A percentile compares a stretch with the other conserved stretches of the same genome.
Conservation (phyloP, 2,113 vertebrate species). For the Clinocottus analis region DNA sequence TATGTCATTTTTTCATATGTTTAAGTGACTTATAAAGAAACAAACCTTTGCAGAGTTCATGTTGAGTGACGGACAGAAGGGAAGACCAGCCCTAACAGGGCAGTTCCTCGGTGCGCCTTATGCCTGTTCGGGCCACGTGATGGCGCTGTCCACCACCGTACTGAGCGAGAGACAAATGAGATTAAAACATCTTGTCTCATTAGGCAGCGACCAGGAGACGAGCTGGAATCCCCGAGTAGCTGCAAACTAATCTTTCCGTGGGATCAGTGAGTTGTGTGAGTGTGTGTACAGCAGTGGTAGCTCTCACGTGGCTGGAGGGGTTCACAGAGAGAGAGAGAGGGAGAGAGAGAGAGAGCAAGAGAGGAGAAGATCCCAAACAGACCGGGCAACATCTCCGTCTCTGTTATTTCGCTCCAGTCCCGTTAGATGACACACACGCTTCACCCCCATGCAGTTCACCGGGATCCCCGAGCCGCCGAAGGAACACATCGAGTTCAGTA, state of each 20-base stretch:
- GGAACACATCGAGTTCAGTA: background rate
- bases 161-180: slow-evolving; percentile 67
- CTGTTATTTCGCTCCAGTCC: slow-evolving; percentile 40
- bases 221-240: slow-evolving; percentile 34
- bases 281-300: slow-evolving; percentile 38
- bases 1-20: background rate
- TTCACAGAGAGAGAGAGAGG: too few species aligned
- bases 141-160: slow-evolving; percentile 75
- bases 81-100: background rate
- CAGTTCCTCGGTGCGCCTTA: too few species aligned
- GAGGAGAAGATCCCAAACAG: slow-evolving; percentile 31
- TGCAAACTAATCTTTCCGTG: slow-evolving; percentile 44
- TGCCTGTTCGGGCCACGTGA: slow-evolving; percentile 60
- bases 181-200: slow-evolving; percentile 83
- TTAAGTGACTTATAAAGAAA: background rate
- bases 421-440: slow-evolving; percentile 59
- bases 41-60: background rate
- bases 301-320: slow-evolving; percentile 61
- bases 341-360: too few species aligned
- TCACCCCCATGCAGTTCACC: slow-evolving; percentile 43
- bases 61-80: background rate
- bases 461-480: slow-evolving; percentile 23
- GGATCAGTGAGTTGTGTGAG: slow-evolving; percentile 13
- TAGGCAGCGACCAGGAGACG: slow-evolving; percentile 60
- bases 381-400: slow-evolving; percentile 31